Evolutionary conservation across 2,113 vertebrate species (phyloP).

Genomic region (Coregonus clupeaformis): DNA sequence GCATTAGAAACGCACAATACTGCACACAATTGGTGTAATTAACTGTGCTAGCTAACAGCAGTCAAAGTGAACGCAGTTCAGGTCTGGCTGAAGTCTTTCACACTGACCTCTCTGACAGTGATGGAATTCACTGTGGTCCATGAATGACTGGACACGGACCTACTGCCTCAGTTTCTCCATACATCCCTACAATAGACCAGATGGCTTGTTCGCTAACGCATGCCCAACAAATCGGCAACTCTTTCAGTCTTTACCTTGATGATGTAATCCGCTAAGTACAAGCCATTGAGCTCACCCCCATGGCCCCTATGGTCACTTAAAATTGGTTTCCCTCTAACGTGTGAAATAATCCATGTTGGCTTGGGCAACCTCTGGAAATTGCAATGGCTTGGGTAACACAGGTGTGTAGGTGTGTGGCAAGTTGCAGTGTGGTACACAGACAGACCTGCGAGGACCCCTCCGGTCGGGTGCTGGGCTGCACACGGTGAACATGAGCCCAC

Average conservation of each 20-base stretch:
- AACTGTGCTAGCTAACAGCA: neutral
- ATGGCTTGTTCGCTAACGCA: neutral
- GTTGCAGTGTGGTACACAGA: neutral
- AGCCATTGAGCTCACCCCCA: neutral
- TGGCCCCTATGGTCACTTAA: neutral
- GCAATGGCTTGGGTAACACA: neutral
- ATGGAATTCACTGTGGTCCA: too few relatives aligned
- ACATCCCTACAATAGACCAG: neutral
- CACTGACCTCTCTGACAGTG: too few relatives aligned
- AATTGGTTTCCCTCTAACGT: neutral
- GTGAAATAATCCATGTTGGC: neutral
- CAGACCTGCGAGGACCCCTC: neutral
- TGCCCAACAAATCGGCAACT: neutral
- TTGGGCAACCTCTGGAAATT: neutral
- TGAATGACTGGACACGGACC: too few relatives aligned
- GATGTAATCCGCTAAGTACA: neutral
- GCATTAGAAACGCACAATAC: neutral
- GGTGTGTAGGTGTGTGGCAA: neutral
- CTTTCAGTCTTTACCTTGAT: neutral
- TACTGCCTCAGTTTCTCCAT: neutral
- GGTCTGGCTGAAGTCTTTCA: too few relatives aligned
- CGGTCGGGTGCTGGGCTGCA: neutral
- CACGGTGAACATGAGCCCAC: conserved; percentile 2
- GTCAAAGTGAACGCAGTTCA: too few relatives aligned
- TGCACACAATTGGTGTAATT: neutral